phyloP scores from a whole-genome alignment of 2,113 vertebrate genomes.

The Verasper variegatus region DNA sequence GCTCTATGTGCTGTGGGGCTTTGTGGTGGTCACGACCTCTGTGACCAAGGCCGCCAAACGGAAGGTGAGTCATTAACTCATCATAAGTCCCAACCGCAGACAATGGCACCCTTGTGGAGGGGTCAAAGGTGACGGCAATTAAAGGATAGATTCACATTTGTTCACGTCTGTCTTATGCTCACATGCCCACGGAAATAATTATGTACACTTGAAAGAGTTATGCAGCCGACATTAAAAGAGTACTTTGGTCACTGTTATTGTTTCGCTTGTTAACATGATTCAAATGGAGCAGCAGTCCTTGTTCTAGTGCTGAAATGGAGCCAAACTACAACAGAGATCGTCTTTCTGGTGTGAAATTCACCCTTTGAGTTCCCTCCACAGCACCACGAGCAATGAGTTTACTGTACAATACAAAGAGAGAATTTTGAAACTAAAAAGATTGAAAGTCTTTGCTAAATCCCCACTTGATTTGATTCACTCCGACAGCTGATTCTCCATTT shows the following conservation, averaged over 20 bases:
- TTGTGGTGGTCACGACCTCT: slow-evolving; percentile 71
- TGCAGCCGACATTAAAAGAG: background rate
- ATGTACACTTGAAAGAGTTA: background rate
- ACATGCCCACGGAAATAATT: background rate
- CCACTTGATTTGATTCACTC: background rate
- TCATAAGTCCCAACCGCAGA: slow-evolving; percentile 26
- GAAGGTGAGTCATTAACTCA: slow-evolving; percentile 76
- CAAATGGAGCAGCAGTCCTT: background rate
- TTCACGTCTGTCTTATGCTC: background rate
- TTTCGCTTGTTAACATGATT: background rate
- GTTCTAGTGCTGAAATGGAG: background rate
- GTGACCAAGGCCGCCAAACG: slow-evolving; percentile 70
- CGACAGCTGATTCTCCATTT: background rate
- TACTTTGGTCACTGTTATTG: background rate
- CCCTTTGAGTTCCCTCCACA: background rate
- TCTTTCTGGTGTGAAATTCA: background rate
- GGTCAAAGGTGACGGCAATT: slow-evolving; percentile 24
- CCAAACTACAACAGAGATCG: background rate
- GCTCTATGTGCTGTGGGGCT: slow-evolving; percentile 76
- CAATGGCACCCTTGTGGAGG: slow-evolving; percentile 17
- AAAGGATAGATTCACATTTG: slow-evolving; percentile 6
- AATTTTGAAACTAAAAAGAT: background rate
- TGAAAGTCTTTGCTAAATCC: too few relatives aligned
- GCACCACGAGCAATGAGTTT: background rate
- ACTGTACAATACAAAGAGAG: background rate